Conservation (phyloP, 2,888 invertebrate genomes). For the Ypsolopha sequella region DNA sequence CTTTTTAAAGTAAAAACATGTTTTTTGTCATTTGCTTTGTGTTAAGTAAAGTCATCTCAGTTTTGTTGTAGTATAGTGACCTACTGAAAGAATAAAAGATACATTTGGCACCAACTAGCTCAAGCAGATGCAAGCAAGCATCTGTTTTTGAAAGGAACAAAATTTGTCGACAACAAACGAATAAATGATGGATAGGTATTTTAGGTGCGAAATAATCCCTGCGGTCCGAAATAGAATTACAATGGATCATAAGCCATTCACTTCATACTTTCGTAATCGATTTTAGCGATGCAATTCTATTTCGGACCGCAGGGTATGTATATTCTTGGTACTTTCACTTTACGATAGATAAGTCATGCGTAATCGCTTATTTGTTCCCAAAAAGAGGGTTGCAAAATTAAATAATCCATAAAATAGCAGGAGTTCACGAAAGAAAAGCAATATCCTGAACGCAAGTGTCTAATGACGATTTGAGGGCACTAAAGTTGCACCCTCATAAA, state of each 20-base stretch:
- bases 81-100: not conserved
- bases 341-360: too few species aligned
- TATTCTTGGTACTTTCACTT: too few species aligned
- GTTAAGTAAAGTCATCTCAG: too few species aligned
- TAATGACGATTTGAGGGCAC: constrained; percentile 65
- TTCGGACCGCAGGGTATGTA: too few species aligned
- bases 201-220: too few species aligned
- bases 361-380: not conserved
- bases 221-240: too few species aligned
- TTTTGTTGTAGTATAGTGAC: not conserved
- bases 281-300: too few species aligned
- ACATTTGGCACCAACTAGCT: not conserved
- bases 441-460: constrained; percentile 64
- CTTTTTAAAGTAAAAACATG: not conserved
- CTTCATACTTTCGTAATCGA: too few species aligned
- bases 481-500: constrained; percentile 63
- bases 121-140: not conserved
- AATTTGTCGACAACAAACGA: too few species aligned
- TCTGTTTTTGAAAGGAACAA: too few species aligned
- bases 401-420: constrained; percentile 56
- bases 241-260: too few species aligned
- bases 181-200: too few species aligned
- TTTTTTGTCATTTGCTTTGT: not conserved
- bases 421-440: constrained; percentile 60
- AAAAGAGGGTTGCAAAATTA: constrained; percentile 38